Evolutionary conservation across 2,113 vertebrate species (phyloP), one percentile per base, ranked within the genome.

Genomic region (Pedetes capensis): DNA sequence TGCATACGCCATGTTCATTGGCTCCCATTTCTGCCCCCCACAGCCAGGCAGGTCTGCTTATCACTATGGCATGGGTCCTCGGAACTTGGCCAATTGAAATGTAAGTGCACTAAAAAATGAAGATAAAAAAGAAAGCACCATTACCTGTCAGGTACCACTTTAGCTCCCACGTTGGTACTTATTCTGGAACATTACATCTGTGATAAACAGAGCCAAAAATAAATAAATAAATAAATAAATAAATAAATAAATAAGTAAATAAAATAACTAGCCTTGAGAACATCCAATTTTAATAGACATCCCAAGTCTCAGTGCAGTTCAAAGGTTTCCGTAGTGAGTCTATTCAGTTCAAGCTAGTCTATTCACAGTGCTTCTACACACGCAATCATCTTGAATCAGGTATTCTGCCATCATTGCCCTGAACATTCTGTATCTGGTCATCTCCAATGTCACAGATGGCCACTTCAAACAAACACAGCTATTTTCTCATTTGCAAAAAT

Each of bases 11-110:
- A 5, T 98, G 98, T 75, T 99, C 99, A 0, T 99, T 99, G 29
- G 98, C 98, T 95, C 98, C 99, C 98, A 99, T 99, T 94, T 99
- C 99, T 93, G 98, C 98, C 18, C 98, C 98, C 98, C 99, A 99
- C 2, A 98, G 98, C 99, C 99, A 99, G 61, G 98, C 98, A 9
- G 99, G 98, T 95, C 98, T 98, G 98, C 98, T 99, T 82, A 99
- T 97, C 87, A 98, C 97, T 2, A 99, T 92, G 29, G 99, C 98
- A 5, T 99, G 98, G 25, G 98, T 99, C 97, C 94, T 98, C 0
- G 78, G 97, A 61, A 97, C 98, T 97, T 99, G 99, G 92, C 98
- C 97, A 10, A 99, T 97, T 87, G 98, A 98, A 85, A 99, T 98
- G 3, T 99, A 99, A 0, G 99, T 99, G 82, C 99, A 99, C 99